Evolutionary conservation across 1,140 invertebrate species (phyloP).

Genomic region (Lordiphosa collinella): DNA sequence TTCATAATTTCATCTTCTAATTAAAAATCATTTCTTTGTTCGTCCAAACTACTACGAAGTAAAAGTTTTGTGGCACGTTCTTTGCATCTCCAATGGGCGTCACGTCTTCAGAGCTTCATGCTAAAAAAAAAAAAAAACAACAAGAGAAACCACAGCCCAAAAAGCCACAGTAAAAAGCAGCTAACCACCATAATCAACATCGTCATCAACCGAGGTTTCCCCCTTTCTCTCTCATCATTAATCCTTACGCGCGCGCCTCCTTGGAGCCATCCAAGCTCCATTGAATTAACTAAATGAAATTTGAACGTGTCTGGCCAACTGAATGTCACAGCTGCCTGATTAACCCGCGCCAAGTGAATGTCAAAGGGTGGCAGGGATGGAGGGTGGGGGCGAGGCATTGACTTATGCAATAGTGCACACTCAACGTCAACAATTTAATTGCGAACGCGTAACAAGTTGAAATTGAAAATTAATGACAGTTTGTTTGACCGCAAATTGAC

Average conservation of each 20-base stretch:
- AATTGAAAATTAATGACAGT: conserved; percentile 62
- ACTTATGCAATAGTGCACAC: conserved; percentile 28
- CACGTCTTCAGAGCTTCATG: conserved; percentile 19
- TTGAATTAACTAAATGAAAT: conserved; percentile 73
- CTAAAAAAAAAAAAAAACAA: background rate
- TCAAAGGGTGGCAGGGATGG: background rate
- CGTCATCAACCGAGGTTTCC: background rate
- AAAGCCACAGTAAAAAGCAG: conserved; percentile 21
- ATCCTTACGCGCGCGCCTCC: background rate
- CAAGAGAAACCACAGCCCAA: conserved; percentile 19
- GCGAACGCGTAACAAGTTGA: conserved; percentile 38
- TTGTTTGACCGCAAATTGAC: conserved; percentile 41
- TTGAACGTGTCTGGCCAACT: conserved; percentile 53
- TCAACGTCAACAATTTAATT: conserved; percentile 62
- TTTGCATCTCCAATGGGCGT: conserved; percentile 38
- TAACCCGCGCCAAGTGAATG: conserved; percentile 12
- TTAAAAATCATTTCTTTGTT: conserved; percentile 14
- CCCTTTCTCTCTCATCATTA: background rate
- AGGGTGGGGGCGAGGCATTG: background rate
- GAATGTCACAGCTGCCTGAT: conserved; percentile 23
- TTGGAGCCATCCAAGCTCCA: conserved; percentile 24
- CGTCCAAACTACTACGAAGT: background rate
- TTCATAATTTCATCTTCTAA: background rate
- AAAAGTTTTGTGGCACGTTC: conserved; percentile 25
- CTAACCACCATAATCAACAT: conserved; percentile 12